Evolutionary conservation across 2,888 invertebrate species (phyloP), one percentile per base, ranked within the genome.

Genomic region (Chironomus riparius): DNA sequence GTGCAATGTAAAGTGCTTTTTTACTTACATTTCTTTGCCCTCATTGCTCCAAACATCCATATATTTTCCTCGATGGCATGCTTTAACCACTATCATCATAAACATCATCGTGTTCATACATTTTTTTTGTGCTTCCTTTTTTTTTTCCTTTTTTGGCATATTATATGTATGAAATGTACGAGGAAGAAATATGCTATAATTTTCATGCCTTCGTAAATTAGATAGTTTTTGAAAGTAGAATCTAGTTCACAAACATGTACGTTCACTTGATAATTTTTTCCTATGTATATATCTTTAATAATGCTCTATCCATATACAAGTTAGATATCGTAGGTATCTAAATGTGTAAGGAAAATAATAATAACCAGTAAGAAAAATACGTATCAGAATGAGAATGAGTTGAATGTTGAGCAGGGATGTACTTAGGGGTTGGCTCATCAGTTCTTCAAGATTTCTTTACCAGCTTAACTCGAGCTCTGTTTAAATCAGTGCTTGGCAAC

Each of bases 231-330:
- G 72, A 72, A 22, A 18, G 65, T 24, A 65, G 21, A 73, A 73
- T 65, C 65, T 73, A 73, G 73, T 73, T 73, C 73, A 73, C 73
- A 65, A 18, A 18, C 70, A 70, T 47, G n/a, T 38, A 38, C 38
- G 38, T 38, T 38, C 38, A 38, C 38, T 38, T 38, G 38, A 38
- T 38, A 38, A 38, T 38, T 38, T 38, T n/a, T 38, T 38, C 38
- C 38, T 38, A 38, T 38, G 38, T 38, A 38, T 38, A 38, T 38
- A 38, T 38, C 38, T 38, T 38, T 38, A 38, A 38, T 38, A 38
- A 38, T 38, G 38, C 38, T 38, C 38, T 38, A 38, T 38, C 38
- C 38, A 38, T 38, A 38, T 38, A 28, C 5, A 38, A 7, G 38
- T 38, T 28, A 38, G 38, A 38, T 38, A 38, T 2, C 38, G 1